Base-by-base conservation (phyloP, 2,797 vertebrate genomes). In the Myotis daubentonii region DNA sequence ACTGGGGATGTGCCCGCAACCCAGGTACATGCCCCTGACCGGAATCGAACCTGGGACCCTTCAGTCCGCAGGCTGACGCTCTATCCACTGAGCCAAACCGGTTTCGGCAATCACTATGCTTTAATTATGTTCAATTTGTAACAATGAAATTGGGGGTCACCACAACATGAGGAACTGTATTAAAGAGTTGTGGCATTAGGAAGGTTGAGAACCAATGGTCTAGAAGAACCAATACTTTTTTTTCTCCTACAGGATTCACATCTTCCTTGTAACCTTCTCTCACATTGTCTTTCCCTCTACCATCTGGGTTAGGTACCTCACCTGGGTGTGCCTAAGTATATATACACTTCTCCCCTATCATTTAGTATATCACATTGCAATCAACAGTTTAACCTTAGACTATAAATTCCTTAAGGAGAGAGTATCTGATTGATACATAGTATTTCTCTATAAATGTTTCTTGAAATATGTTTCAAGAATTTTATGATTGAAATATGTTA, bases 401-500 rank as follows among this genome's bases (percentile, higher is more conserved):
- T 84, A 65, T 51, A 91, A n/a, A 85, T 36, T 81, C 20, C 41
- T 92, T 81, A 84, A 79, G 62, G 44, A 87, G 8, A 88, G 36
- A 84, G 4, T 53, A 84, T 71, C 72, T 81, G 53, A 86, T 22
- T 51, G 15, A 92, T 16, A 70, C n/a, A 86, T 51, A 83, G 36
- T 75, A 86, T 75, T 78, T 90, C 62, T 93, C 79, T 94, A 33
- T 76, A 95, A 84, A n/a, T 89, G 65, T 79, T 96, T 87, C 41
- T 85, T 87, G 28, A 93, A 89, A 62, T 30, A 30, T 7, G 28
- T 16, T 62, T 62, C 6, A 30, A 62, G 28, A 62, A 30, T 30
- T 71, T 22, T 90, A 74, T 49, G n/a, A 83, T 25, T 89, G 17
- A 87, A 93, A 33, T 94, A 87, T 25, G 28, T 79, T 79, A 93